A percentile compares a stretch with the other conserved stretches of the same genome.
Conservation (phyloP, 2,888 invertebrate species). For the Ectemnius continuus region DNA sequence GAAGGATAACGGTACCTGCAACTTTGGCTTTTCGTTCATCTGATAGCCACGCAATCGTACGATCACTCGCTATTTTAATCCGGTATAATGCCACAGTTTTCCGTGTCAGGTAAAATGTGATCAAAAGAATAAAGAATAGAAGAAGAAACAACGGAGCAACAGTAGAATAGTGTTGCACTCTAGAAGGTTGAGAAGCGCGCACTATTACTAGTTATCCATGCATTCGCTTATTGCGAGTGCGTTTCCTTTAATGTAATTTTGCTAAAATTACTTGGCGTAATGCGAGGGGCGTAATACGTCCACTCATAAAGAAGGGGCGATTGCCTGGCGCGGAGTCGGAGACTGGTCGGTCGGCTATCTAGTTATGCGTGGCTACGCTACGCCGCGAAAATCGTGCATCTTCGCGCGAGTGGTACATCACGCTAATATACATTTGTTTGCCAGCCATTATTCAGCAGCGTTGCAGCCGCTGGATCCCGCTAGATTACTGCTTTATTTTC, state of each 20-base stretch:
- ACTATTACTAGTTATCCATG: no score
- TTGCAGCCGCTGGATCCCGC: background rate
- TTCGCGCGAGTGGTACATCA: background rate
- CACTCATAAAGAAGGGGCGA: background rate
- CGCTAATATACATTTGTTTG: conserved; percentile 1
- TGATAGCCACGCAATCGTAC: no score
- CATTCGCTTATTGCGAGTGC: background rate
- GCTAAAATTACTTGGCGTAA: background rate
- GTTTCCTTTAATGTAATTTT: conserved; percentile 6
- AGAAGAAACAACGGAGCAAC: no score
- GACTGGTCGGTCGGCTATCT: background rate
- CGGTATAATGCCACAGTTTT: background rate
- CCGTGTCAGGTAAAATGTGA: background rate
- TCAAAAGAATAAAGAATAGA: no score
- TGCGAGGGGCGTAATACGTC: background rate
- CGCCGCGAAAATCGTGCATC: background rate
- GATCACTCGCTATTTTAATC: no score
- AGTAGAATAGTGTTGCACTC: no score
- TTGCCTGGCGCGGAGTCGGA: background rate
- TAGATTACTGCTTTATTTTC: background rate
- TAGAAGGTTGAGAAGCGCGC: no score
- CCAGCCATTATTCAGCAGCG: background rate
- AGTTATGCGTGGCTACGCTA: background rate
- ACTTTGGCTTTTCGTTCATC: conserved; percentile 27
- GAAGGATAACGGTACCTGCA: conserved; percentile 26